These are phyloP conservation scores for Emmelina monodactyla DNA, from an alignment of 2,888 invertebrate species.

Conservation along the genomic window DNA sequence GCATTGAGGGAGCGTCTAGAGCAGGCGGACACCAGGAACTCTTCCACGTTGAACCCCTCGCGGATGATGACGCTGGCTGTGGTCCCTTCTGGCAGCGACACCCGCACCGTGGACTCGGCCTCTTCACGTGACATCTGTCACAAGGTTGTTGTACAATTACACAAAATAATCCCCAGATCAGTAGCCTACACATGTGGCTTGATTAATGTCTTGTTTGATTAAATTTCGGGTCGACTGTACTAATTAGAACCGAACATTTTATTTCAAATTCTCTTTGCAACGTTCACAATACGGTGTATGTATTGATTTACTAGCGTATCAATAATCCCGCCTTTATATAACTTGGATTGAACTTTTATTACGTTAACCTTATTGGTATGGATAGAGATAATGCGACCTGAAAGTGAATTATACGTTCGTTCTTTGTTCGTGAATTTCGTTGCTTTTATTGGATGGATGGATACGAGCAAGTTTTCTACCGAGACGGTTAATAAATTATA, in stretches of 20 bases:
- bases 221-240: too few species aligned
- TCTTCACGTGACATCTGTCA: constrained; percentile 87
- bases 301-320: not conserved
- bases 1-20: constrained; percentile 91
- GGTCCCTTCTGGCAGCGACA: constrained; percentile 85
- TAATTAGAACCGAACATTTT: too few species aligned
- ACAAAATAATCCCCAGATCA: too few species aligned
- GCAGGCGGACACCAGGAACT: constrained; percentile 92
- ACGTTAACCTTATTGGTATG: not conserved
- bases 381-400: not conserved
- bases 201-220: too few species aligned
- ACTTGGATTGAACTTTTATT: not conserved
- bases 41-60: constrained; percentile 94
- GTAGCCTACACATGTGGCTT: too few species aligned
- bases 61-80: constrained; percentile 85
- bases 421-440: not conserved
- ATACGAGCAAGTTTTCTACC: too few species aligned
- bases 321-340: not conserved
- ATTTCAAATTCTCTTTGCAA: too few species aligned
- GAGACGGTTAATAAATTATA: too few species aligned
- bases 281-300: too few species aligned
- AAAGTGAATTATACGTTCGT: not conserved
- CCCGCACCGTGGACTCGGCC: constrained; percentile 87
- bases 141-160: too few species aligned
- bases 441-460: too few species aligned